phyloP scores from a whole-genome alignment of 1,140 invertebrate genomes.

The Anastrepha ludens region DNA sequence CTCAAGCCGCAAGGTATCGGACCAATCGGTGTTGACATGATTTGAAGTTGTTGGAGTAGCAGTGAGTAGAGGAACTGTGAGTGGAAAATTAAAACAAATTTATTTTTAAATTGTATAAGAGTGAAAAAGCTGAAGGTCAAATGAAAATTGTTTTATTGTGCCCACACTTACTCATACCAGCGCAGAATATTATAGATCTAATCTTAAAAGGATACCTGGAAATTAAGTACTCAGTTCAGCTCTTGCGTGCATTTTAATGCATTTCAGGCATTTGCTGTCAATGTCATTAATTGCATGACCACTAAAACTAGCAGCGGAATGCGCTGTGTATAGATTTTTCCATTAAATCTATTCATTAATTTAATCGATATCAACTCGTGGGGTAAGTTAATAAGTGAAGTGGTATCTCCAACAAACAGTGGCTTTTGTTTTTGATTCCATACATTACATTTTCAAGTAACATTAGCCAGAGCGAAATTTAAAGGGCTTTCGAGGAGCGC shows the following conservation, averaged over 20 bases:
- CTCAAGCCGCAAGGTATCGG: conserved; percentile 17
- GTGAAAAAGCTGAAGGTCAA: not conserved
- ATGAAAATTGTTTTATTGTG: no score
- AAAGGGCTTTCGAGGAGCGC: no score
- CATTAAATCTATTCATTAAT: not conserved
- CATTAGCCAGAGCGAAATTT: no score
- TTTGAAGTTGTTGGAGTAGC: not conserved
- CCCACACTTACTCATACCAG: no score
- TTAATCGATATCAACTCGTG: not conserved
- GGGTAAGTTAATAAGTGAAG: not conserved
- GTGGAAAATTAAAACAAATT: not conserved
- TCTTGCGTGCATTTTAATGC: conserved; percentile 2
- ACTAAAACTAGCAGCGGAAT: not conserved
- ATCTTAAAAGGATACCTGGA: not conserved
- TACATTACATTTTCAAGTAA: no score
- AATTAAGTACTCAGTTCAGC: not conserved
- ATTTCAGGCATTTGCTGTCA: not conserved
- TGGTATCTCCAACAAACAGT: not conserved
- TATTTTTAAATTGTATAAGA: not conserved
- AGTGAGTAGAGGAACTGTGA: not conserved
- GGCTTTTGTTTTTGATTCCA: no score
- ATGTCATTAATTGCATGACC: not conserved
- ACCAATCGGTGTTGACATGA: conserved; percentile 12
- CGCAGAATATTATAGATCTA: not conserved
- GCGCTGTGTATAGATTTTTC: not conserved